Conservation (phyloP, 2,797 vertebrate species). For the Austrolebias charrua region DNA sequence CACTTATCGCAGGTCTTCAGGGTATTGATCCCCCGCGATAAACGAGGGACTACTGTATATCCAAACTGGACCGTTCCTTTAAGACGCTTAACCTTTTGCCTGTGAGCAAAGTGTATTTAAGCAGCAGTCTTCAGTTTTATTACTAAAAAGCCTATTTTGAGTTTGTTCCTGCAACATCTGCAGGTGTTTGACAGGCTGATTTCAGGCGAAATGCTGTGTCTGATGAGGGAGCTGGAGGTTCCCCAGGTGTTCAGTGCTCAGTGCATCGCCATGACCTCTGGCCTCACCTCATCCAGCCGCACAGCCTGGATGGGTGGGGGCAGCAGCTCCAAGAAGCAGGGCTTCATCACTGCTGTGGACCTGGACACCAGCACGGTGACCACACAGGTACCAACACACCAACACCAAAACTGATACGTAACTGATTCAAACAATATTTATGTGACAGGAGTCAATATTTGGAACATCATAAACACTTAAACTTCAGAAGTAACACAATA, state of each 20-base stretch:
- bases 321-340: constrained; percentile 80
- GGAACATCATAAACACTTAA: not conserved
- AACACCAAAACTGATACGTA: not conserved
- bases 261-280: constrained; percentile 80
- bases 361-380: constrained; percentile 77
- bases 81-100: too few relatives aligned
- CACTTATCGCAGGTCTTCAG: too few relatives aligned
- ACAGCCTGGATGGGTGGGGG: constrained; percentile 88
- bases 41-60: too few relatives aligned
- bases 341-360: constrained; percentile 83
- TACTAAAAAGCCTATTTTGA: not conserved
- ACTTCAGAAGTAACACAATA: too few relatives aligned
- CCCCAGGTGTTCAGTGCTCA: constrained; percentile 76
- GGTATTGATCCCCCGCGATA: too few relatives aligned
- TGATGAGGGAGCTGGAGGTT: constrained; percentile 83
- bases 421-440: not conserved
- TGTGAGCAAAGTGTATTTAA: too few relatives aligned
- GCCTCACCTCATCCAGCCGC: constrained; percentile 17
- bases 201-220: constrained; percentile 88
- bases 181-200: constrained; percentile 92
- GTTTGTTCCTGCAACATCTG: constrained; percentile 13
- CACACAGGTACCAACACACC: constrained; percentile 77
- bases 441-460: not conserved
- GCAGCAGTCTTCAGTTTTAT: too few relatives aligned
- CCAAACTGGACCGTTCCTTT: too few relatives aligned